These are phyloP conservation scores for Dicerorhinus sumatrensis DNA, from an alignment of 2,113 vertebrate species.

Conservation along the genomic window DNA sequence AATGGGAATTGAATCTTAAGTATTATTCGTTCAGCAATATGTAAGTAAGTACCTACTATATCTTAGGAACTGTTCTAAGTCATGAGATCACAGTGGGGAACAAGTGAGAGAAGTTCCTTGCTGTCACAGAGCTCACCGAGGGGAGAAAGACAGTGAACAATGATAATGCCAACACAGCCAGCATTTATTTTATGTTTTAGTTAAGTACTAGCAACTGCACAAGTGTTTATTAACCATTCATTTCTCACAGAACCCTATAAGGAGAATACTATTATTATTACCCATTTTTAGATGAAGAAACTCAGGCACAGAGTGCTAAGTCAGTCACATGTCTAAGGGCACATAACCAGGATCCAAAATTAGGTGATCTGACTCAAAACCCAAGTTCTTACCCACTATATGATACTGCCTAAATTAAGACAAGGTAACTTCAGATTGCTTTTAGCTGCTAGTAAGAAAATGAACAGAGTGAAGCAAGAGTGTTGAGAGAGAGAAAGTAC, in stretches of 20 bases:
- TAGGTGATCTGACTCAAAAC: background rate
- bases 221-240: background rate
- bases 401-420: background rate
- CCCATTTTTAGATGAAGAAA: conserved; percentile 35
- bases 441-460: background rate
- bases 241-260: background rate
- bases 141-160: background rate
- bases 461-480: background rate
- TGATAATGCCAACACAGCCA: background rate
- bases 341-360: conserved; percentile 1
- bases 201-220: background rate
- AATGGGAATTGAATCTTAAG: background rate
- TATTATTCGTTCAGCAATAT: conserved; percentile 1
- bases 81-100: background rate
- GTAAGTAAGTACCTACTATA: background rate
- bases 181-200: background rate
- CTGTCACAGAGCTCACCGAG: background rate
- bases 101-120: background rate
- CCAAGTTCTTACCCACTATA: background rate
- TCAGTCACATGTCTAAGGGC: background rate
- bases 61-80: background rate
- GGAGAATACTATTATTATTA: background rate
- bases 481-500: background rate
- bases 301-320: background rate
- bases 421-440: background rate